Percentiles rank a stretch among this genome's conserved stretches.
phyloP scores from a whole-genome alignment of 2,113 vertebrate genomes.

The Sialia sialis region DNA sequence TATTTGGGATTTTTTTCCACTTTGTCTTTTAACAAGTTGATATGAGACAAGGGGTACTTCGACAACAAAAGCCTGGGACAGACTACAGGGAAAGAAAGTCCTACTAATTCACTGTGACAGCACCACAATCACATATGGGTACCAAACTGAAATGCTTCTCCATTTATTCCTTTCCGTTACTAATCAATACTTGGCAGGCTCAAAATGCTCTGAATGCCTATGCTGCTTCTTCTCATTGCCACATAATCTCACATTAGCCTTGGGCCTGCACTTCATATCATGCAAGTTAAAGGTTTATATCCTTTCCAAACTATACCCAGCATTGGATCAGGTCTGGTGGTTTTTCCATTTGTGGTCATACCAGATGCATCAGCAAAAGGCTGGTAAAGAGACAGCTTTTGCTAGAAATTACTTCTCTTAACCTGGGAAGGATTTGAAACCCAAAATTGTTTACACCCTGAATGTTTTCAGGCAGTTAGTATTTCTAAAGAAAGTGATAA shows the following conservation, averaged over 20 bases:
- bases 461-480: background rate
- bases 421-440: background rate
- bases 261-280: background rate
- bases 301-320: background rate
- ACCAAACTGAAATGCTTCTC: slow-evolving; percentile 51
- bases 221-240: background rate
- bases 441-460: background rate
- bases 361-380: background rate
- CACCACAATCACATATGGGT: slow-evolving; percentile 10
- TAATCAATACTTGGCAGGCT: slow-evolving; percentile 40
- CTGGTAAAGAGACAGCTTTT: background rate
- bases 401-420: background rate
- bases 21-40: background rate
- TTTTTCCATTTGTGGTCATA: background rate
- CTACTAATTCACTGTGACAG: slow-evolving; percentile 61
- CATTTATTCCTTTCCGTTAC: slow-evolving; percentile 8
- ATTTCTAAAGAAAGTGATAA: background rate
- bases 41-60: background rate
- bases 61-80: slow-evolving; percentile 26
- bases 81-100: background rate
- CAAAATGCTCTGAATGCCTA: background rate
- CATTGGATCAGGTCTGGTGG: background rate
- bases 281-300: background rate
- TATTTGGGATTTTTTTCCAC: background rate
- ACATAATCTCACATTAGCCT: background rate